Conservation (phyloP, 2,797 vertebrate species). For the Pteronotus mesoamericanus region DNA sequence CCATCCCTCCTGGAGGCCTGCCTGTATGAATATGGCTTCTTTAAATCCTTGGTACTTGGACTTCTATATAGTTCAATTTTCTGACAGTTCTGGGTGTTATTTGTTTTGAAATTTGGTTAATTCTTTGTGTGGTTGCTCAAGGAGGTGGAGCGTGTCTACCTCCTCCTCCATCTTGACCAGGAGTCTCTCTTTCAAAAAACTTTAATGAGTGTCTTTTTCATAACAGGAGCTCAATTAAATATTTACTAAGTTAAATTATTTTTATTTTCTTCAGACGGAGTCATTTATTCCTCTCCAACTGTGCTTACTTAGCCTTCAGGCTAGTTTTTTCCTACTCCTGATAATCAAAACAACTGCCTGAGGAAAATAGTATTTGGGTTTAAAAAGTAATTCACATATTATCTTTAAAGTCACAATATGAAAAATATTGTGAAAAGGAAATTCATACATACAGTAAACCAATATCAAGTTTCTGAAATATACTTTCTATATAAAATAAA, state of each 20-base stretch:
- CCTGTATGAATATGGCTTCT: no score
- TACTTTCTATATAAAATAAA: slow-evolving; percentile 13
- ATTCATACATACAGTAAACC: not conserved
- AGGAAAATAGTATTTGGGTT: slow-evolving; percentile 11
- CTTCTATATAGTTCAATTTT: no score
- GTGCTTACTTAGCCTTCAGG: not conserved
- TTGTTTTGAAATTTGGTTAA: no score
- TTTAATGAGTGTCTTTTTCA: not conserved
- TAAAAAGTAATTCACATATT: slow-evolving; percentile 1
- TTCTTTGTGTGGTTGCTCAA: no score
- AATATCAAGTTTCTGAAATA: slow-evolving; percentile 7
- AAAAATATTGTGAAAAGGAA: not conserved
- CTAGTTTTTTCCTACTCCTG: not conserved
- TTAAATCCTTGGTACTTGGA: no score
- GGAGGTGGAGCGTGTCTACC: no score
- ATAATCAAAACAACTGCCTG: not conserved
- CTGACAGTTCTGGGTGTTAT: no score
- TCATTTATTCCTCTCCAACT: not conserved
- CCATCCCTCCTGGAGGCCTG: no score
- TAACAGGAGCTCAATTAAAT: not conserved
- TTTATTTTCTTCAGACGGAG: slow-evolving; percentile 2
- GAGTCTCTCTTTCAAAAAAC: not conserved
- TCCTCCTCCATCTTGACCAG: no score
- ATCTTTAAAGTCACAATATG: slow-evolving; percentile 2
- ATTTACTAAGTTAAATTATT: slow-evolving; percentile 2